Percentiles rank a stretch among this genome's conserved stretches.
phyloP scores from a whole-genome alignment of 2,888 invertebrate species.

The Orthosia gracilis region DNA sequence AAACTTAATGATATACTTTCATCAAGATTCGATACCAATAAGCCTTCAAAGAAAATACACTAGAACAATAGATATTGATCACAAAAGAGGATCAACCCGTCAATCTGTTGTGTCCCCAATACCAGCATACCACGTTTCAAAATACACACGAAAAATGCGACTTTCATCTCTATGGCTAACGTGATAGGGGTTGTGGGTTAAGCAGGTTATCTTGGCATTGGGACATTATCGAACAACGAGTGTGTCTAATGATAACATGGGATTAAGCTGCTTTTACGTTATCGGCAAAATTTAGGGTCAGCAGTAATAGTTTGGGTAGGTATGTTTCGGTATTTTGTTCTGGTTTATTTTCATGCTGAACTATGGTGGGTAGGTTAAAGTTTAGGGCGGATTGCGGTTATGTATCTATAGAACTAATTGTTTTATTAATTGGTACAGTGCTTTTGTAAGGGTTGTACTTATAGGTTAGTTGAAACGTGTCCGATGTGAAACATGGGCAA shows the following conservation, averaged over 20 bases:
- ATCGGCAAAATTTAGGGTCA: conserved; percentile 77
- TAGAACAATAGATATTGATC: conserved; percentile 75
- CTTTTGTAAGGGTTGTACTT: neutral
- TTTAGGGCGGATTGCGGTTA: conserved; percentile 2
- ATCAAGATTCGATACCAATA: conserved; percentile 57
- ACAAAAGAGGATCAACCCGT: conserved; percentile 78
- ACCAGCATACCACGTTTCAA: conserved; percentile 67
- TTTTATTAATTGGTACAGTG: conserved; percentile 6
- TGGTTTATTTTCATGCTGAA: conserved; percentile 27
- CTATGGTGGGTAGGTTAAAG: conserved; percentile 4
- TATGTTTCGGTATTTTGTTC: conserved; percentile 46
- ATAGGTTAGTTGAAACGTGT: neutral
- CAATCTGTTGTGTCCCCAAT: conserved; percentile 78
- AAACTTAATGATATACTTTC: conserved; percentile 46
- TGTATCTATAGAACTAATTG: conserved; percentile 26
- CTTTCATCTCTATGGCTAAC: conserved; percentile 39
- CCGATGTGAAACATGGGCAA: neutral
- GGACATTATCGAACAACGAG: conserved; percentile 80
- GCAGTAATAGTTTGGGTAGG: conserved; percentile 58
- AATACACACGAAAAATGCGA: conserved; percentile 60
- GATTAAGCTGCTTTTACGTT: conserved; percentile 79
- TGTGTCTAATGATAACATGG: conserved; percentile 81
- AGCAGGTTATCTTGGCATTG: conserved; percentile 58
- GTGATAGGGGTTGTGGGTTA: conserved; percentile 24
- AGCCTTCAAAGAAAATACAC: conserved; percentile 68